Evolutionary conservation across 2,113 vertebrate genomes (phyloP), one percentile per base, ranked within the genome.

Genomic region (Ammospiza caudacuta): DNA sequence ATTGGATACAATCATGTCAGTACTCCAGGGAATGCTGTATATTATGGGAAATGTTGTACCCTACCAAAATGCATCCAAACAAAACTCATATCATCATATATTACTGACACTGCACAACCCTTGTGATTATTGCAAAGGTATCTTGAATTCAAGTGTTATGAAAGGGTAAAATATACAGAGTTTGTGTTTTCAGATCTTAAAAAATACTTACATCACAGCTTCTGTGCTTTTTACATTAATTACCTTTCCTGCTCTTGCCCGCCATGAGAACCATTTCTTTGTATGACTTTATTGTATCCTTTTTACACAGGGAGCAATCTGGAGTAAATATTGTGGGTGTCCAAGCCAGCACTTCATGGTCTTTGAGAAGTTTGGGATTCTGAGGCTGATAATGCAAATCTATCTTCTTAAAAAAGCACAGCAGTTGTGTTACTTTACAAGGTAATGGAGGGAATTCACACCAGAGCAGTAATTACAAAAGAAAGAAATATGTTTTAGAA

Each of bases 1-100:
- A 19, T 39, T 81, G 41, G 33, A 9, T 52, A 39, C 0, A 1
- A 29, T 68, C 0, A 0, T 64, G n/a, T 57, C 59, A 80, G 41
- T 69, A 35, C 41, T 83, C 20, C 33, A 58, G 8, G 43, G 47
- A 79, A 70, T 68, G 27, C 52, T 33, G 24, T 18, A 6, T n/a
- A 31, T 55, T 73, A 43, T 9, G 5, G 39, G 25, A 75, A n/a
- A 15, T 37, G 9, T 61, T 78, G 35, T 74, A 62, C 5, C 15
- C 58, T 62, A 39, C 9, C 29, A 68, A 73, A 72, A 23, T 5
- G 1, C 35, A 79, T n/a, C 33, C 29, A 66, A 74, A 75, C 29
- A 31, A 79, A 78, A 54, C 18, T 28, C 20, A 29, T 16, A 11
- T 23, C 8, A 6, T 62, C 20, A 18, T 84, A 39, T 17, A 12